These are phyloP conservation scores for Bos javanicus DNA, from an alignment of 2,113 vertebrate species.

Conservation along the genomic window DNA sequence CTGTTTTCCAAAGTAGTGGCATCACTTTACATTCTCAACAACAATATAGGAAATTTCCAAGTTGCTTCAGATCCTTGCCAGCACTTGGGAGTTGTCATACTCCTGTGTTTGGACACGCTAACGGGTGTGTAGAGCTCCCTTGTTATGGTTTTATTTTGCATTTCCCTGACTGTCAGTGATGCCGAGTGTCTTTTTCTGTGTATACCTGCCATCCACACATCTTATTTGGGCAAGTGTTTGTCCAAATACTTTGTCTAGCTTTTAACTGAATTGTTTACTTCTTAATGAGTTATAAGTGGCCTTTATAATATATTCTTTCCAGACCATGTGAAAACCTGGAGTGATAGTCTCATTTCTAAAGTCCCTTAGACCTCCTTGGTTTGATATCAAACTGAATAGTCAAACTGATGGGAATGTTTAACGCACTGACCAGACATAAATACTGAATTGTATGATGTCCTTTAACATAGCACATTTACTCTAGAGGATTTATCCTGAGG, in stretches of 20 bases:
- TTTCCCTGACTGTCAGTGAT: background rate
- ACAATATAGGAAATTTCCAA: background rate
- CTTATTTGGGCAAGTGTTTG: background rate
- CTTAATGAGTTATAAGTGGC: background rate
- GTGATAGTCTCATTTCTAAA: background rate
- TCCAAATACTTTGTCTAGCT: background rate
- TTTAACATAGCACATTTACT: background rate
- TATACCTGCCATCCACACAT: background rate
- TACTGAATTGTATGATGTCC: too few species aligned
- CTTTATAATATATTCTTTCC: background rate
- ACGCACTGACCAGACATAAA: background rate
- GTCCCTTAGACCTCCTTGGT: background rate
- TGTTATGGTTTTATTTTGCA: background rate
- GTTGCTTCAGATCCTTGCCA: background rate
- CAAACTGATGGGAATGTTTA: background rate
- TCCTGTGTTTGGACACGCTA: background rate
- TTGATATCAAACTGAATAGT: background rate
- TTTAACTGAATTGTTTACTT: background rate
- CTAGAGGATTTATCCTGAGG: background rate
- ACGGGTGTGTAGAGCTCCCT: background rate
- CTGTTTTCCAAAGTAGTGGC: background rate
- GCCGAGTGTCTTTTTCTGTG: background rate
- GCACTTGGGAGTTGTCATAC: background rate
- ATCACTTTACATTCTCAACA: background rate
- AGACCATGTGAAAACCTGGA: background rate